These are phyloP conservation scores for Cosmopolites sordidus DNA, from an alignment of 2,888 invertebrate genomes.

Conservation along the genomic window DNA sequence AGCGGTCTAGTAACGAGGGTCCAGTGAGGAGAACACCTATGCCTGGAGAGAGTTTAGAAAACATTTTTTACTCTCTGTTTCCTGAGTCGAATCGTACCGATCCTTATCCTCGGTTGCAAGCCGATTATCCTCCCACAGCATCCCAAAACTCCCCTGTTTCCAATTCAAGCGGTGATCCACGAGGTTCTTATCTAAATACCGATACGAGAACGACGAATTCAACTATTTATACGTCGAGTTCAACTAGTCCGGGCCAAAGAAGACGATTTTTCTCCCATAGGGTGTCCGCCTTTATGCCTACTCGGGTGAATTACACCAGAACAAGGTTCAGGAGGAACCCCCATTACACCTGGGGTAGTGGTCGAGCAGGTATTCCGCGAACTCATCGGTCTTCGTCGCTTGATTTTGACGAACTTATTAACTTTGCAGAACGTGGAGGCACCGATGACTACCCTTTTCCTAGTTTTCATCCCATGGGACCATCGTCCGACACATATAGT, in stretches of 20 bases:
- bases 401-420: slow-evolving; percentile 43
- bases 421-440: slow-evolving; percentile 43
- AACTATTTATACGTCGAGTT: slow-evolving; percentile 31
- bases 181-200: slow-evolving; percentile 6
- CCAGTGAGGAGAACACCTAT: background rate
- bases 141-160: background rate
- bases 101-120: slow-evolving; percentile 1
- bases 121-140: background rate
- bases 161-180: background rate
- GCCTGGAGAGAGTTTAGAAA: slow-evolving; percentile 19
- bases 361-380: slow-evolving; percentile 27
- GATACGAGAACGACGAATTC: slow-evolving; percentile 30
- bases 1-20: background rate
- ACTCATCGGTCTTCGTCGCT: slow-evolving; percentile 27
- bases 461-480: slow-evolving; percentile 17
- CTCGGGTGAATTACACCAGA: slow-evolving; percentile 38
- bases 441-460: slow-evolving; percentile 37
- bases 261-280: slow-evolving; percentile 40
- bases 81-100: slow-evolving; percentile 2
- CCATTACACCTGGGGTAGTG: slow-evolving; percentile 25
- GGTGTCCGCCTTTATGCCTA: slow-evolving; percentile 43
- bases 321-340: slow-evolving; percentile 32
- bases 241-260: slow-evolving; percentile 29
- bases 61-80: slow-evolving; percentile 6
- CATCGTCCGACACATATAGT: slow-evolving; percentile 28